Percentiles rank a stretch among this genome's conserved stretches.
phyloP scores from a whole-genome alignment of 1,140 invertebrate genomes.

The Drosophila ironensis region DNA sequence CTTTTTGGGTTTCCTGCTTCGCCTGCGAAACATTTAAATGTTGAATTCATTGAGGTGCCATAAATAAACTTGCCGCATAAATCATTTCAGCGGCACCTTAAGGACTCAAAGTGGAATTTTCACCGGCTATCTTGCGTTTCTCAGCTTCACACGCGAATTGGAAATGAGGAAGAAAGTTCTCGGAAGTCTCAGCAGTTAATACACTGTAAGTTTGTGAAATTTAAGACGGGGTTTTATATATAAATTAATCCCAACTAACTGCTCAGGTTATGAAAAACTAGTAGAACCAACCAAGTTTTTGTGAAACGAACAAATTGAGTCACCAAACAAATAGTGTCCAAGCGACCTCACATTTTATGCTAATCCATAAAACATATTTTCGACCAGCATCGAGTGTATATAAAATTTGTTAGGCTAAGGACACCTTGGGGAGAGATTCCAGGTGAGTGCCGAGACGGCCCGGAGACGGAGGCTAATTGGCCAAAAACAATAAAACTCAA shows the following conservation, averaged over 20 bases:
- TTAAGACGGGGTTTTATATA: no score
- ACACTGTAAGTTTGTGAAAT: not conserved
- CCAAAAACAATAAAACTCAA: conserved; percentile 42
- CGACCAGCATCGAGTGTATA: conserved; percentile 11
- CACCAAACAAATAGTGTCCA: not conserved
- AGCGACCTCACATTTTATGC: not conserved
- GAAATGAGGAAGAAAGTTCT: not conserved
- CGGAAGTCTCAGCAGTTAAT: not conserved
- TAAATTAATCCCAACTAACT: no score
- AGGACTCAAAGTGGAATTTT: conserved; percentile 36
- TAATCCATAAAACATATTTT: conserved; percentile 24
- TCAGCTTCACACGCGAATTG: conserved; percentile 18
- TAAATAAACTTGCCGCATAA: conserved; percentile 64
- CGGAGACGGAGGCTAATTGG: conserved; percentile 50
- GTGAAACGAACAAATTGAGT: not conserved
- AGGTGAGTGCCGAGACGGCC: conserved; percentile 57
- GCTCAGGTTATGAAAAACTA: no score
- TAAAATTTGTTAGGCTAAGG: conserved; percentile 38
- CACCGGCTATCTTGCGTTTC: conserved; percentile 28
- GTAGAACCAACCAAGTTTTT: no score
- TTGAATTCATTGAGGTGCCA: conserved; percentile 63
- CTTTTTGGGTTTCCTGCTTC: conserved; percentile 3
- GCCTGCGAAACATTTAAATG: conserved; percentile 49
- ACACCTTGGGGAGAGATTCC: conserved; percentile 63
- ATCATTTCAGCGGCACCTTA: conserved; percentile 59